Evolutionary conservation across 37 sponge, comb jelly and placozoan species (phyloP).

Genomic region (Beroe forskalii): DNA sequence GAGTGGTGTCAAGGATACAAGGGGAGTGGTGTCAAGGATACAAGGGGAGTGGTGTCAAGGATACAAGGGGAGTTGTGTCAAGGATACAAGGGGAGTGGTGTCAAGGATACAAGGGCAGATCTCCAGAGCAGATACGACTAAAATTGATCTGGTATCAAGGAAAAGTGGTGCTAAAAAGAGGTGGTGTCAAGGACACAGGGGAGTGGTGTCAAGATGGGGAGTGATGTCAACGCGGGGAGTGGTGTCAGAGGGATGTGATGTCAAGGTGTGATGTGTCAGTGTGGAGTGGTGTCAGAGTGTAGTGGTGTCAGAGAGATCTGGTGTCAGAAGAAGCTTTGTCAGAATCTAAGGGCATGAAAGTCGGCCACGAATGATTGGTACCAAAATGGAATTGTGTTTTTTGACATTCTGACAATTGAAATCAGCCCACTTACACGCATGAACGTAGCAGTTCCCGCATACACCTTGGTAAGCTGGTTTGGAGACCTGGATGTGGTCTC

Average conservation of each 20-base stretch:
- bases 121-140: conserved; percentile 22
- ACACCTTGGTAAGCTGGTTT: neutral
- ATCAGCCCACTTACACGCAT: conserved; percentile 5
- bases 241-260: neutral
- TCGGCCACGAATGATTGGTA: no score
- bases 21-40: neutral
- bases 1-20: neutral
- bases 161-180: neutral
- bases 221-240: no score
- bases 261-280: neutral
- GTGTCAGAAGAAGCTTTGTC: neutral
- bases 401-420: no score
- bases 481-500: conserved; percentile 19
- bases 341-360: no score
- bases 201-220: neutral
- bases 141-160: no score
- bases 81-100: no score
- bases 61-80: neutral
- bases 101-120: no score
- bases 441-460: conserved; percentile 61
- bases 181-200: neutral
- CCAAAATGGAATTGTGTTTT: no score
- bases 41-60: neutral
- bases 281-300: neutral
- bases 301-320: neutral